Evolutionary conservation across 2,888 invertebrate species (phyloP).

Genomic region (Nycteola revayana): DNA sequence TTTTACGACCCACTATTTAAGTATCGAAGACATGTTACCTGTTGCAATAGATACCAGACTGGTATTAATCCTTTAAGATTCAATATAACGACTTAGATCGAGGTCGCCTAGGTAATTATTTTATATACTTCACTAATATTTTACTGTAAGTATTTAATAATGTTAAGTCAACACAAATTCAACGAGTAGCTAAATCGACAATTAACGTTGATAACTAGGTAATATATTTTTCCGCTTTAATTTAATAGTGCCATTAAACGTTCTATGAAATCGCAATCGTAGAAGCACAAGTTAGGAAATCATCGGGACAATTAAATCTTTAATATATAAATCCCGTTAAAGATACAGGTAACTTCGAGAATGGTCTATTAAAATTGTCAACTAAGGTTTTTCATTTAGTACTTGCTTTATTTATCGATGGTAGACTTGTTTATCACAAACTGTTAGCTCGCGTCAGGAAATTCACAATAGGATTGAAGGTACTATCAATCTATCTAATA

Average conservation of each 20-base stretch:
- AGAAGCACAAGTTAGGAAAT: conserved; percentile 11
- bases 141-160: background rate
- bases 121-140: background rate
- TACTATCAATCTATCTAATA: too few species aligned
- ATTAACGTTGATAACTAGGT: conserved; percentile 2
- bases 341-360: conserved; percentile 23
- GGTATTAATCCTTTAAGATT: background rate
- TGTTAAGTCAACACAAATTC: background rate
- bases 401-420: conserved; percentile 47
- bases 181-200: conserved; percentile 6
- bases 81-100: background rate
- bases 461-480: conserved; percentile 25
- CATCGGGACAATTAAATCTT: conserved; percentile 23
- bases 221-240: conserved; percentile 11
- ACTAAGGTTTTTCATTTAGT: conserved; percentile 41
- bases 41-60: too few species aligned
- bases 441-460: conserved; percentile 32
- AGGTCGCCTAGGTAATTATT: background rate
- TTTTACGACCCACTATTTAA: too few species aligned
- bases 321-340: conserved; percentile 17
- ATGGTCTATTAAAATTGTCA: conserved; percentile 33
- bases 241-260: conserved; percentile 13
- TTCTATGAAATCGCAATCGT: conserved; percentile 3
- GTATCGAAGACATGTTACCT: too few species aligned
- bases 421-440: conserved; percentile 41